Base-by-base conservation (phyloP, 1,140 invertebrate species). In the Asobara japonica region DNA sequence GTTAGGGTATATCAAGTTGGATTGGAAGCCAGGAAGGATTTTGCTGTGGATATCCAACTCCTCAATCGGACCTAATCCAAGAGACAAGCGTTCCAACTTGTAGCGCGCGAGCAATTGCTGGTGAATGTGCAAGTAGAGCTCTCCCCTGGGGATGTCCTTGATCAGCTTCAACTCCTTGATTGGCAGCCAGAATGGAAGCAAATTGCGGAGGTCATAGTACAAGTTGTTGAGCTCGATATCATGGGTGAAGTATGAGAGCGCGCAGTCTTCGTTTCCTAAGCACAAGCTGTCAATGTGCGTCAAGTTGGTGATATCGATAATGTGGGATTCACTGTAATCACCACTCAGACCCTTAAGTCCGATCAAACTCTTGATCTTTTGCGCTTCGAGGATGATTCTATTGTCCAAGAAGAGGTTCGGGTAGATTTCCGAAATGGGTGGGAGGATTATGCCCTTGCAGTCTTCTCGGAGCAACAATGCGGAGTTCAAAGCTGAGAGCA, bases 201-300 rank as follows among this genome's bases (percentile, higher is more conserved):
- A 84, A 62, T 89, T 81, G 74, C 93, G 90, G 87, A 91, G 89
- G 83, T 93, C 91, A 84, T 90, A 92, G 86, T 94, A 92, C 82
- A 88, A 93, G 6, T 90, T 80, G 83, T 94, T 94, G 64, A 93
- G 83, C 48, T 90, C 90, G 71, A 91, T 85, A 79, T 93, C 93
- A 77, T 94, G 91, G 29, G 90, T 92, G 85, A 93, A 94, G 87
- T 95, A 94, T 27, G 90, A 87, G 18, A 94, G 74, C 69, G n/a
- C n/a, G n/a, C 90, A 89, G 77, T 94, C 92, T 2, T 87, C 80
- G 74, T 90, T 86, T 6, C 76, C 33, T n/a, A 60, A 61, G 1
- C 76, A 62, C 11, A 74, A 78, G 29, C 77, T 77, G 67, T 78
- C 84, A 13, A 51, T 66, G 13, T 75, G 74, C 10, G 81, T 79